Conservation (phyloP, 2,113 vertebrate genomes). For the Hypanus sabinus region DNA sequence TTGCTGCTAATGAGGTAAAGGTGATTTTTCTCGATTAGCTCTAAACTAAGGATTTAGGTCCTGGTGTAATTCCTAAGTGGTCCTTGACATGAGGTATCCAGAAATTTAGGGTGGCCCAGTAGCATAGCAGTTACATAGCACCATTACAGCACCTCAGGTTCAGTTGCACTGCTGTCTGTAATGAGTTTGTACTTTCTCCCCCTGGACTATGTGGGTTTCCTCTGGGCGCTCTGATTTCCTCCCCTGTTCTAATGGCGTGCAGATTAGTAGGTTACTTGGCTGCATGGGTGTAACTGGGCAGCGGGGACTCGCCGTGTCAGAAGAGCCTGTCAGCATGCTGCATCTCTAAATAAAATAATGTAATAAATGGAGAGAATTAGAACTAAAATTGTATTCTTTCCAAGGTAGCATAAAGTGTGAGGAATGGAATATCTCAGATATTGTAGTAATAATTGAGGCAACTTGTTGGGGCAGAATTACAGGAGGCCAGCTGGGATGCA, state of each 20-base stretch:
- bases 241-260: too few species aligned
- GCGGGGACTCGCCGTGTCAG: too few species aligned
- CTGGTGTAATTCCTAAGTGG: background rate
- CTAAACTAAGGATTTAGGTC: background rate
- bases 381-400: background rate
- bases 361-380: background rate
- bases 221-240: too few species aligned
- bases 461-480: background rate
- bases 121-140: too few species aligned
- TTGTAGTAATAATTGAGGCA: background rate
- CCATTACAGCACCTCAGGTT: too few species aligned
- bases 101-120: background rate
- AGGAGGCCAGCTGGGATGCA: background rate
- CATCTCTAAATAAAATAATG: too few species aligned
- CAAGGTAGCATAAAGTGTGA: background rate
- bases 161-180: too few species aligned
- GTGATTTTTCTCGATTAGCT: background rate
- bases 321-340: too few species aligned
- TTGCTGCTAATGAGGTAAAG: background rate
- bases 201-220: too few species aligned
- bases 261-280: too few species aligned
- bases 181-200: too few species aligned
- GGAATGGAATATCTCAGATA: background rate
- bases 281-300: too few species aligned
- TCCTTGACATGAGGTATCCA: background rate